Evolutionary conservation across 2,113 vertebrate species (phyloP).

Genomic region (Rhinoptilus africanus): DNA sequence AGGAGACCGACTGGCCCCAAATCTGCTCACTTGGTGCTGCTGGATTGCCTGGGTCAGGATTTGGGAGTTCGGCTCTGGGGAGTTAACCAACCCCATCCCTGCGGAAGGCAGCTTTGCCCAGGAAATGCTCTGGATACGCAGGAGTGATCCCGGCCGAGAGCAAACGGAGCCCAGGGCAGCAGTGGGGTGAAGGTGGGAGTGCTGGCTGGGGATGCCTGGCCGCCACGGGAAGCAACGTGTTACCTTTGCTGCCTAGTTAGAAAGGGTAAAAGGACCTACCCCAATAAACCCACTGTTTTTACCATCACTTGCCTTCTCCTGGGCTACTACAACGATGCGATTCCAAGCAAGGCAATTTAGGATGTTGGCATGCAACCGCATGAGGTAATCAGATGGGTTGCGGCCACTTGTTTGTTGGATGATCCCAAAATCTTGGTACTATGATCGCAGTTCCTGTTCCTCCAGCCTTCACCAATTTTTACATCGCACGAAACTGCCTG

Average conservation of each 20-base stretch:
- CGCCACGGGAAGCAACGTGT: accelerated
- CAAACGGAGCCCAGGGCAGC: accelerated
- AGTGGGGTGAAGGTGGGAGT: background rate
- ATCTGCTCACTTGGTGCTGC: background rate
- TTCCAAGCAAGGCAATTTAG: background rate
- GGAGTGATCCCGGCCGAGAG: accelerated
- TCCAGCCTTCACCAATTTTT: background rate
- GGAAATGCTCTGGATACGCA: background rate
- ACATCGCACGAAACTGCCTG: background rate
- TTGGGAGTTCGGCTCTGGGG: background rate
- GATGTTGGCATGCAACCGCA: background rate
- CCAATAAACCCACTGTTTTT: background rate
- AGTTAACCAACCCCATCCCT: background rate
- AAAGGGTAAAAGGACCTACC: background rate
- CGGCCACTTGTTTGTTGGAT: background rate
- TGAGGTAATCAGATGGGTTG: background rate
- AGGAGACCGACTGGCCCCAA: background rate
- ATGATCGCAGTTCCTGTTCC: background rate
- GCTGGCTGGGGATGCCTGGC: background rate
- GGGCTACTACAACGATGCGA: background rate
- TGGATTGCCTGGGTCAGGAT: background rate
- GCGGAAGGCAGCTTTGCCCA: background rate
- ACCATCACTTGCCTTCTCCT: background rate
- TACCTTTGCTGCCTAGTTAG: background rate
- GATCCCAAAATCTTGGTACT: background rate